Percentiles rank a stretch among this genome's conserved stretches.
phyloP scores from a whole-genome alignment of 2,888 invertebrate genomes.

The Drosophila mettleri region DNA sequence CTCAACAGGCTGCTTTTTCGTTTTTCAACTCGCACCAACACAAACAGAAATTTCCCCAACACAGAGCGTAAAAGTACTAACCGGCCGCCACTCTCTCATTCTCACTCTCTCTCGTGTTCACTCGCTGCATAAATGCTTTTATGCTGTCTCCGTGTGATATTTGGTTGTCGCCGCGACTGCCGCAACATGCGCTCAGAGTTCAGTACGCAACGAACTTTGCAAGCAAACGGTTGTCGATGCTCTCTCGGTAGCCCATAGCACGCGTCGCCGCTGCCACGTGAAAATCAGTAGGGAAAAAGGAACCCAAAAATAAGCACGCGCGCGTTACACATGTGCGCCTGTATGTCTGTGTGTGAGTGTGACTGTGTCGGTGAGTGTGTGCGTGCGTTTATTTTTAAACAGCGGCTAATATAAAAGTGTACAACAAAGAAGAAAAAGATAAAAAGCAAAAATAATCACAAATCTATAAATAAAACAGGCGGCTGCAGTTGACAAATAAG shows the following conservation, averaged over 20 bases:
- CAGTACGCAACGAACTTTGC: slow-evolving; percentile 78
- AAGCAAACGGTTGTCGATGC: slow-evolving; percentile 53
- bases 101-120: slow-evolving; percentile 2
- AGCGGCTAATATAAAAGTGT: slow-evolving; percentile 69
- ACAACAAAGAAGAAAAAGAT: slow-evolving; percentile 15
- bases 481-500: slow-evolving; percentile 45
- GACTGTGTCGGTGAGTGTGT: slow-evolving; percentile 40
- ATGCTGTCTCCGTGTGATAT: slow-evolving; percentile 23
- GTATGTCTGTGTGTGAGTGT: slow-evolving; percentile 25
- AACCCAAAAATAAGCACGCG: slow-evolving; percentile 72
- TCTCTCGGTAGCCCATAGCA: slow-evolving; percentile 12
- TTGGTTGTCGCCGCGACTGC: slow-evolving; percentile 46
- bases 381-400: slow-evolving; percentile 74
- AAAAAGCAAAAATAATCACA: slow-evolving; percentile 36
- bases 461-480: slow-evolving; percentile 50
- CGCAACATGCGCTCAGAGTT: slow-evolving; percentile 62
- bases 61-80: slow-evolving; percentile 40
- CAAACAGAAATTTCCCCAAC: slow-evolving; percentile 62
- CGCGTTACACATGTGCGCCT: slow-evolving; percentile 48
- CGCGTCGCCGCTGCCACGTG: slow-evolving; percentile 63
- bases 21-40: slow-evolving; percentile 21
- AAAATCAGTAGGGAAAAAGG: slow-evolving; percentile 39
- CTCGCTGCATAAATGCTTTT: slow-evolving; percentile 42
- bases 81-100: slow-evolving; percentile 8
- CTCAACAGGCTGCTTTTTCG: slow-evolving; percentile 75